Evolutionary conservation across 2,888 invertebrate species (phyloP).

Genomic region (Rhogogaster chlorosoma): DNA sequence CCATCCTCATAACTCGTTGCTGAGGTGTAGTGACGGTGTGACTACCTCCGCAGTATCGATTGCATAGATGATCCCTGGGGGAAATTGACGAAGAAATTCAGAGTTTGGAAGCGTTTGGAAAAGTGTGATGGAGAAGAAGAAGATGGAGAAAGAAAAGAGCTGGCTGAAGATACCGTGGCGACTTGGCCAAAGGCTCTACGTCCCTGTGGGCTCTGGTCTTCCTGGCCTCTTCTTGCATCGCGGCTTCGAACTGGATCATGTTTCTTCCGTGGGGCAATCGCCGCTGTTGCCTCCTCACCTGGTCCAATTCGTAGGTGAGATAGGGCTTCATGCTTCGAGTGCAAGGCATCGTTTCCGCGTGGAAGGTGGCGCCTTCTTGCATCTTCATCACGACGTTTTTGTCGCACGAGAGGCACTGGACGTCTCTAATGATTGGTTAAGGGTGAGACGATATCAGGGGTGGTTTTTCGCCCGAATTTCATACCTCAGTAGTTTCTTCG

Average conservation of each 20-base stretch:
- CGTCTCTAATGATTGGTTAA: slow-evolving; percentile 78
- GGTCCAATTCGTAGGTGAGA: slow-evolving; percentile 85
- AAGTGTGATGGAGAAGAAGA: too few relatives aligned
- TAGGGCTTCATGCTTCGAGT: slow-evolving; percentile 84
- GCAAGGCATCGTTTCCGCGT: slow-evolving; percentile 80
- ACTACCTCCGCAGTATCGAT: slow-evolving; percentile 89
- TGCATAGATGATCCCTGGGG: slow-evolving; percentile 80
- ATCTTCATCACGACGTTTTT: slow-evolving; percentile 86
- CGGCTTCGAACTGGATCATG: slow-evolving; percentile 77
- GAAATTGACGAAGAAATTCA: background rate
- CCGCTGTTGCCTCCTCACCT: slow-evolving; percentile 79
- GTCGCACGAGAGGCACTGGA: slow-evolving; percentile 89
- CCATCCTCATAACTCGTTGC: slow-evolving; percentile 84
- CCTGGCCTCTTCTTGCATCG: slow-evolving; percentile 71
- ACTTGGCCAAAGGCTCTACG: slow-evolving; percentile 59
- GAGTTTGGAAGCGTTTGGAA: background rate
- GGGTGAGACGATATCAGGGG: slow-evolving; percentile 12
- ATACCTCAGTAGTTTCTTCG: slow-evolving; percentile 84
- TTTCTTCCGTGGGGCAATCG: slow-evolving; percentile 76
- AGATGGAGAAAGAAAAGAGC: too few relatives aligned
- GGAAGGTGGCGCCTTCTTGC: slow-evolving; percentile 79
- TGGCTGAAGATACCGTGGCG: slow-evolving; percentile 58
- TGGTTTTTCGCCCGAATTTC: background rate
- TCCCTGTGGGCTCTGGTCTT: slow-evolving; percentile 58
- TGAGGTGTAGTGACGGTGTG: slow-evolving; percentile 87